Conservation (phyloP, 2,888 invertebrate species). For the Quadroppia sp. region DNA sequence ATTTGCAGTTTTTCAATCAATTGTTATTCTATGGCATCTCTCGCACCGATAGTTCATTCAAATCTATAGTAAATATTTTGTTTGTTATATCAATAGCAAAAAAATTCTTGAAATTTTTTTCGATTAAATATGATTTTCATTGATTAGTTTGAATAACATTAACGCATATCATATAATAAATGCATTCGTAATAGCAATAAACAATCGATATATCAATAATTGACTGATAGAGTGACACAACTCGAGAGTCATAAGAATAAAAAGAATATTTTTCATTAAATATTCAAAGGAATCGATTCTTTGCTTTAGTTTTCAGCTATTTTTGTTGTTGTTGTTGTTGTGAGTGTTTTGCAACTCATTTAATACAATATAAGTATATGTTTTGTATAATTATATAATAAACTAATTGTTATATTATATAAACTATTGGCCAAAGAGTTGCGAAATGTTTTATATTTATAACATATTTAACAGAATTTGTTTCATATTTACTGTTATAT, state of each 20-base stretch:
- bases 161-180: background rate
- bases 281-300: background rate
- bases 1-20: conserved; percentile 28
- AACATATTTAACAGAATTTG: background rate
- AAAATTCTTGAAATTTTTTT: background rate
- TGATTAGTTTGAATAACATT: background rate
- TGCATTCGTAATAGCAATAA: conserved; percentile 18
- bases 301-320: background rate
- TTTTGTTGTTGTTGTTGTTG: background rate
- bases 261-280: background rate
- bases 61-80: too few relatives aligned
- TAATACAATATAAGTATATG: background rate
- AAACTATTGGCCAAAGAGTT: conserved; percentile 20
- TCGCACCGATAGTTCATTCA: background rate
- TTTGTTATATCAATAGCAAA: background rate
- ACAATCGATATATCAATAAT: conserved; percentile 16
- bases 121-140: background rate
- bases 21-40: conserved; percentile 3
- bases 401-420: background rate
- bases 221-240: conserved; percentile 22
- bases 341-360: conserved; percentile 13
- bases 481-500: background rate
- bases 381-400: background rate
- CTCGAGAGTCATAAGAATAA: conserved; percentile 2
- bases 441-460: background rate